phyloP scores from a whole-genome alignment of 2,797 vertebrate species.

The Heliangelus exortis region DNA sequence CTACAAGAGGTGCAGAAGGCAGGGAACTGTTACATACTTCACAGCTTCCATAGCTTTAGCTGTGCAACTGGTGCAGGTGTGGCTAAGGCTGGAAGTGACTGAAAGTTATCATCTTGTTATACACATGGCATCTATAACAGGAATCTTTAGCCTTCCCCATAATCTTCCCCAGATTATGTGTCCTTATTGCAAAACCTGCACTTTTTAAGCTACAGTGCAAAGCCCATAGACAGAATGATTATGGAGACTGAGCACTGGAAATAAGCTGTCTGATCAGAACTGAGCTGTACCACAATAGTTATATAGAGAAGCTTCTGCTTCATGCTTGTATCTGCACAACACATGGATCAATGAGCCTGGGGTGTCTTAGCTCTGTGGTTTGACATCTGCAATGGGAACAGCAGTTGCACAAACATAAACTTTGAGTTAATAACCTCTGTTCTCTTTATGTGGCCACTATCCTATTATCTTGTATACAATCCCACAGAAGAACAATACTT shows the following conservation, averaged over 20 bases:
- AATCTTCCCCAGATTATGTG: not conserved
- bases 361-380: not conserved
- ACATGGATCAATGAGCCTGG: not conserved
- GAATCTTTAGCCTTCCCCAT: not conserved
- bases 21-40: not conserved
- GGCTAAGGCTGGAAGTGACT: not conserved
- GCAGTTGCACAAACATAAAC: not conserved
- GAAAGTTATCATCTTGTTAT: not conserved
- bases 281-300: not conserved
- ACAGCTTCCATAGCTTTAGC: not conserved
- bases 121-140: not conserved
- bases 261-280: not conserved
- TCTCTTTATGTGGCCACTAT: not conserved
- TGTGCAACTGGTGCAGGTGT: not conserved
- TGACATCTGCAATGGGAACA: not conserved
- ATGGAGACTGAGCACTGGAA: not conserved
- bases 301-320: not conserved
- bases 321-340: not conserved
- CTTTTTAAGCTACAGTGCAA: not conserved
- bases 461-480: not conserved
- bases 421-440: not conserved
- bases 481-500: not conserved
- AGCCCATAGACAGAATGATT: not conserved
- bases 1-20: not conserved
- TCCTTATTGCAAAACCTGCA: not conserved